phyloP scores from a whole-genome alignment of 2,113 vertebrate genomes.

The Scartelaos histophorus region DNA sequence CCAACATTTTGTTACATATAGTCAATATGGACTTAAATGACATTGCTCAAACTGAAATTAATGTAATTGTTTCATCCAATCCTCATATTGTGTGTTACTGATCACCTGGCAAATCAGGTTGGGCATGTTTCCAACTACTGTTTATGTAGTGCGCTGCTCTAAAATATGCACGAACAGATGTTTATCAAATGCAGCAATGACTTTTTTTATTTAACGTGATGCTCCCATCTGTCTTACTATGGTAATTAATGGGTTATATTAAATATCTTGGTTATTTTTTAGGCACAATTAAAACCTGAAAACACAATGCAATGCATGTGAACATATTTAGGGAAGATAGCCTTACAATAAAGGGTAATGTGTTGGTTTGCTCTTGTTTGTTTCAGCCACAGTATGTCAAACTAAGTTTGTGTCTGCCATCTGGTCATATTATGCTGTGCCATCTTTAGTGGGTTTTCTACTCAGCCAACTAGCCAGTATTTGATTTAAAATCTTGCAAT shows the following conservation, averaged over 20 bases:
- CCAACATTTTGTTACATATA: neutral
- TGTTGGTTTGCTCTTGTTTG: no score
- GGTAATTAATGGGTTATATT: neutral
- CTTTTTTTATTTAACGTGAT: neutral
- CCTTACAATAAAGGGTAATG: neutral
- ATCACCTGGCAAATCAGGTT: no score
- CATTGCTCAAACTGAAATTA: neutral
- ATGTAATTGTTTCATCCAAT: neutral
- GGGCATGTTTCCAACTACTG: no score
- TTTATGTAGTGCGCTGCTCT: neutral
- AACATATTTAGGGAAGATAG: constrained; percentile 17
- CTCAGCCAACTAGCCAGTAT: neutral
- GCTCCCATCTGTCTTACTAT: neutral
- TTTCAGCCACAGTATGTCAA: no score
- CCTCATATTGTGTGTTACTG: neutral
- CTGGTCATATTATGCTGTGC: constrained; percentile 24
- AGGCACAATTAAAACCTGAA: neutral
- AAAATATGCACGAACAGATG: neutral
- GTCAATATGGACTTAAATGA: neutral
- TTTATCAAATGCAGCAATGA: neutral
- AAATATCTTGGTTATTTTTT: neutral
- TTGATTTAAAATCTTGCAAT: neutral
- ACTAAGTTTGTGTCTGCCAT: constrained; percentile 27
- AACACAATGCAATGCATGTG: neutral
- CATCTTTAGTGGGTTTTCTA: constrained; percentile 11